These are phyloP conservation scores for Varecia variegata DNA, from an alignment of 2,797 vertebrate genomes.

Conservation along the genomic window DNA sequence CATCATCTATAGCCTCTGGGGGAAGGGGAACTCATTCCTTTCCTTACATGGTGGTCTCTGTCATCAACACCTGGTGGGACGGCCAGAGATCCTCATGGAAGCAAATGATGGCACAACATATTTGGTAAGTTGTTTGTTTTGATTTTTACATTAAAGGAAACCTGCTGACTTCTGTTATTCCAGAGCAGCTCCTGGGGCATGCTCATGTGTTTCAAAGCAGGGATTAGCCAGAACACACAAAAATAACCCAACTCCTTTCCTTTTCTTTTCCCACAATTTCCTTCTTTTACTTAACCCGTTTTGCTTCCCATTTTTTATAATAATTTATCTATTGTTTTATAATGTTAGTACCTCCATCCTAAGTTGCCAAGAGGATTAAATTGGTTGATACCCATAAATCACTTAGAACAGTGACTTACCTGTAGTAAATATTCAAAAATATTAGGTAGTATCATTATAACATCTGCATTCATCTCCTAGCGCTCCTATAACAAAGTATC, in stretches of 20 bases:
- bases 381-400: neutral
- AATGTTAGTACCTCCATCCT: neutral
- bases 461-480: neutral
- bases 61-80: neutral
- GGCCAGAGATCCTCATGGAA: neutral
- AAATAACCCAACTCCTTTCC: neutral
- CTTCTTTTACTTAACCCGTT: neutral
- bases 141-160: neutral
- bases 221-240: neutral
- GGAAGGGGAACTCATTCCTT: neutral
- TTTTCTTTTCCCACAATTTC: neutral
- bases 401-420: neutral
- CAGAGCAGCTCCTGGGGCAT: rapidly evolving
- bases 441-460: neutral
- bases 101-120: rapidly evolving
- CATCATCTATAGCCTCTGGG: neutral
- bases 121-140: neutral
- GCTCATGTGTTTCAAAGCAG: neutral
- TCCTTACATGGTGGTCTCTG: neutral
- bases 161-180: neutral
- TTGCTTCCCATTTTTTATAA: neutral
- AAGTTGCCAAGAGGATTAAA: neutral
- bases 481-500: neutral
- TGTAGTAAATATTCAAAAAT: neutral
- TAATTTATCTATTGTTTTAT: neutral